Conservation (phyloP, 2,888 invertebrate genomes). For the Carcina quercana region DNA sequence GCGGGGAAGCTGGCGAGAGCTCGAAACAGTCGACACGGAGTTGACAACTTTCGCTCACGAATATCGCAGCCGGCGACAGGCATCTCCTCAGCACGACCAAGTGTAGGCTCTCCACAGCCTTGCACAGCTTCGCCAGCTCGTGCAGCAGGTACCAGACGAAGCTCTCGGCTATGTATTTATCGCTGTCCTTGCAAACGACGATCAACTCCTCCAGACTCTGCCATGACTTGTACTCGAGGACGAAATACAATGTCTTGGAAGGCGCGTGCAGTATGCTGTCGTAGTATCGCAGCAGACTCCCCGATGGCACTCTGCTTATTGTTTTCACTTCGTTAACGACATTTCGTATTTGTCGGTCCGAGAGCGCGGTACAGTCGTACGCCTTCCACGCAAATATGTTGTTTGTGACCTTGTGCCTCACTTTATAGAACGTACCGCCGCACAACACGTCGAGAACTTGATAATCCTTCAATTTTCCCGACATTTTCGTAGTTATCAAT, state of each 20-base stretch:
- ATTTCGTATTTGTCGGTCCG: constrained; percentile 58
- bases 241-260: constrained; percentile 63
- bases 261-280: constrained; percentile 63
- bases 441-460: constrained; percentile 67
- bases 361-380: constrained; percentile 56
- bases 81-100: constrained; percentile 44
- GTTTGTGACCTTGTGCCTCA: constrained; percentile 68
- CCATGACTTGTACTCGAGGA: constrained; percentile 59
- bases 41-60: constrained; percentile 45
- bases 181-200: constrained; percentile 39
- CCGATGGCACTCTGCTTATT: constrained; percentile 48
- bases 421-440: constrained; percentile 67
- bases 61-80: constrained; percentile 40
- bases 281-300: constrained; percentile 53
- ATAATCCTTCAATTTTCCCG: constrained; percentile 62
- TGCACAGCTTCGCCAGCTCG: constrained; percentile 48
- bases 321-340: constrained; percentile 58
- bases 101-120: constrained; percentile 36
- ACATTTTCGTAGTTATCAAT: constrained; percentile 33
- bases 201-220: constrained; percentile 49
- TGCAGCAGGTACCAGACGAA: constrained; percentile 60
- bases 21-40: constrained; percentile 59
- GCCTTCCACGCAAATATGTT: constrained; percentile 69
- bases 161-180: constrained; percentile 46
- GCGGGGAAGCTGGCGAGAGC: constrained; percentile 20